phyloP scores from a whole-genome alignment of 2,888 invertebrate genomes.

The Mimachlamys varia region DNA sequence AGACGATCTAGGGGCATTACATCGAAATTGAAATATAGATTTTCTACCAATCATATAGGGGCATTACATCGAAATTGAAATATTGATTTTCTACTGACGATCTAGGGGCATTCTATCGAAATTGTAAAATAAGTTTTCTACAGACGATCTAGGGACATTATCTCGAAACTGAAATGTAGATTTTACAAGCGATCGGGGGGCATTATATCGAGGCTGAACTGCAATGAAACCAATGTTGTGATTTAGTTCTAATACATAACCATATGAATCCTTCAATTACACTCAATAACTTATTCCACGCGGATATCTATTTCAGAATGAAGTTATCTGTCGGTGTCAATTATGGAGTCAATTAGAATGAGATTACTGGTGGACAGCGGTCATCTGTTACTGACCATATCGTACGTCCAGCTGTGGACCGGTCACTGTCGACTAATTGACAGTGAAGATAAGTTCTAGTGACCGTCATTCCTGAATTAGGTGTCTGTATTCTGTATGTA shows the following conservation, averaged over 20 bases:
- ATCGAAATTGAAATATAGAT: background rate
- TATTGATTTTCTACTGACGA: no score
- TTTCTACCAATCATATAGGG: background rate
- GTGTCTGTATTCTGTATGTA: background rate
- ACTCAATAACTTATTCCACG: background rate
- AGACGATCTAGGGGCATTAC: background rate
- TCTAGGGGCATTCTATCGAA: background rate
- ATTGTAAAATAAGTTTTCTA: no score
- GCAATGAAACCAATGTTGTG: background rate
- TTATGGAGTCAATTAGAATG: constrained; percentile 20
- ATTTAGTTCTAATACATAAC: background rate
- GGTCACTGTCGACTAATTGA: constrained; percentile 17
- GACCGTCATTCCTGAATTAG: background rate
- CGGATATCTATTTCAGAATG: background rate
- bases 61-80: background rate
- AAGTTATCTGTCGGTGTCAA: constrained; percentile 5
- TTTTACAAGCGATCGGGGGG: background rate
- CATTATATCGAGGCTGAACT: background rate
- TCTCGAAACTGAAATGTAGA: no score
- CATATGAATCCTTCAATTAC: background rate
- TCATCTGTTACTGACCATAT: constrained; percentile 22
- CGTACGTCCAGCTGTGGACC: constrained; percentile 31
- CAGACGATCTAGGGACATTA: no score
- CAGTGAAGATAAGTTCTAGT: background rate
- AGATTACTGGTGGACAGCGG: constrained; percentile 6